phyloP scores from a whole-genome alignment of 2,797 vertebrate species.

The Propithecus deckenii region DNA sequence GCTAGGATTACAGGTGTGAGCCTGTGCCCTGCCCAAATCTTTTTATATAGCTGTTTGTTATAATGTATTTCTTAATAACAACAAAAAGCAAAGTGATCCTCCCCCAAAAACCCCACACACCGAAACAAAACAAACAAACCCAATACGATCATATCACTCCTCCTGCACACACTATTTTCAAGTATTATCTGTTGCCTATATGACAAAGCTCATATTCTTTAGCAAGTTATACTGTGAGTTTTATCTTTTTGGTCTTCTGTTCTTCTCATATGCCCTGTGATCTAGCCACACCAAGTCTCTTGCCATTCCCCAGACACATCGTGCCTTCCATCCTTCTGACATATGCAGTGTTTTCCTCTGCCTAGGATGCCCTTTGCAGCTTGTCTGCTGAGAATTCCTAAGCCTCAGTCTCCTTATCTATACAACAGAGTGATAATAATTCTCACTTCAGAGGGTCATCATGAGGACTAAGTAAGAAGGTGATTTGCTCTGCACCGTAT shows the following conservation, averaged over 20 bases:
- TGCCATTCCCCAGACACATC: background rate
- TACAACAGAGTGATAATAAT: background rate
- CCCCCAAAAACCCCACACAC: background rate
- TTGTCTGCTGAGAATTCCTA: background rate
- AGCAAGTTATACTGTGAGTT: background rate
- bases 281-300: background rate
- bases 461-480: background rate
- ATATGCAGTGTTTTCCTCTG: background rate
- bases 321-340: background rate
- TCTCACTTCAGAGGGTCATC: background rate
- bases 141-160: background rate
- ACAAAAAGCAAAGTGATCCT: background rate
- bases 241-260: background rate
- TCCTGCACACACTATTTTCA: background rate
- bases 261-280: background rate
- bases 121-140: background rate
- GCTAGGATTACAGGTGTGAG: background rate
- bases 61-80: background rate
- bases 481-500: background rate
- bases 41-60: background rate
- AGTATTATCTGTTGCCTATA: background rate
- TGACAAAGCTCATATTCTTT: background rate
- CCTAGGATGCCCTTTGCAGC: background rate
- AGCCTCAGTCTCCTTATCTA: background rate
- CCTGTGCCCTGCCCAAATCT: background rate